Percentiles rank a stretch among this genome's conserved stretches.
Evolutionary conservation across 2,888 invertebrate genomes (phyloP).

Genomic region (Amphimallon solstitiale): DNA sequence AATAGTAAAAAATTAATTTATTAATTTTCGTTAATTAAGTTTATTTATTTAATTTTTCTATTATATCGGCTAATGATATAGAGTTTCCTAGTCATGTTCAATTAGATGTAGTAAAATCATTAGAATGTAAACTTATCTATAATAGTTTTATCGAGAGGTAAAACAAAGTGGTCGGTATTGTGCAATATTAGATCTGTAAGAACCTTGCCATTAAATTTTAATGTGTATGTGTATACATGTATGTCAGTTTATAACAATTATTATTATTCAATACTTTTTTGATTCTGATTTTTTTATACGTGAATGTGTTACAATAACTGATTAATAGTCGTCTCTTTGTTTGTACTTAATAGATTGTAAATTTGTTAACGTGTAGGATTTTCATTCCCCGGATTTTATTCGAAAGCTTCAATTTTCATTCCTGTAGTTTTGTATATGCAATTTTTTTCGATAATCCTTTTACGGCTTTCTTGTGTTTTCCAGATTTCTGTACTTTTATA

Average conservation of each 20-base stretch:
- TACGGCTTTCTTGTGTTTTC: conserved; percentile 51
- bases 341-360: conserved; percentile 41
- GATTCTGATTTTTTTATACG: conserved; percentile 23
- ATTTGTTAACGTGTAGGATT: conserved; percentile 39
- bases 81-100: conserved; percentile 57
- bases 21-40: conserved; percentile 41
- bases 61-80: conserved; percentile 62
- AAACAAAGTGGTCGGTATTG: conserved; percentile 49
- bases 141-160: conserved; percentile 20
- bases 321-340: conserved; percentile 27
- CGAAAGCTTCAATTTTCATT: conserved; percentile 50
- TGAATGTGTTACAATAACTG: conserved; percentile 6
- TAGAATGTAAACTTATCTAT: not conserved
- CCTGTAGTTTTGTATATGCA: conserved; percentile 46
- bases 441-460: conserved; percentile 43
- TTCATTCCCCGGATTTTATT: conserved; percentile 51
- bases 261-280: conserved; percentile 8
- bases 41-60: conserved; percentile 52
- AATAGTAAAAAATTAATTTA: conserved; percentile 40
- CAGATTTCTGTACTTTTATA: conserved; percentile 57
- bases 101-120: conserved; percentile 40
- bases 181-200: conserved; percentile 52
- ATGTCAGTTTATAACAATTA: conserved; percentile 19
- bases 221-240: conserved; percentile 1
- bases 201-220: not conserved